phyloP scores from a whole-genome alignment of 2,888 invertebrate genomes.

The Allophyes oxyacanthae region DNA sequence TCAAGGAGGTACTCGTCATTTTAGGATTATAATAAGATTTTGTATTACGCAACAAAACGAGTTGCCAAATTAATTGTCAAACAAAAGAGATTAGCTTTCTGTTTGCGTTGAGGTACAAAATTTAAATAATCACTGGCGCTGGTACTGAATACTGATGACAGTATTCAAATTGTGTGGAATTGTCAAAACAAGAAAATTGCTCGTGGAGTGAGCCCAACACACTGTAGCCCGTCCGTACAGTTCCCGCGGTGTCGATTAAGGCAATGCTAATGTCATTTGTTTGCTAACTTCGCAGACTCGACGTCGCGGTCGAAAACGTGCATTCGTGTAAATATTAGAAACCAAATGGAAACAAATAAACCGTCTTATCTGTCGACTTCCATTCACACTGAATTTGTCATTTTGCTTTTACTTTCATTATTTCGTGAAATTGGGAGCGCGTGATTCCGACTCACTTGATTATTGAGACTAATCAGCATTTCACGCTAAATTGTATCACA shows the following conservation, averaged over 20 bases:
- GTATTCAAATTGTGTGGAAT: constrained; percentile 79
- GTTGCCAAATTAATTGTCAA: constrained; percentile 75
- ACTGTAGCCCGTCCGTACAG: constrained; percentile 64
- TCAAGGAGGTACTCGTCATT: constrained; percentile 58
- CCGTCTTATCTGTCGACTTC: constrained; percentile 67
- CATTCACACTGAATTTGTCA: constrained; percentile 68
- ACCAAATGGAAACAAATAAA: constrained; percentile 68
- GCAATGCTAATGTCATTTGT: constrained; percentile 84
- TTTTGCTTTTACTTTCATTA: constrained; percentile 48
- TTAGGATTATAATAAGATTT: constrained; percentile 59
- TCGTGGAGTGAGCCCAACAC: constrained; percentile 65
- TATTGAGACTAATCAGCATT: constrained; percentile 29
- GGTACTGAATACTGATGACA: constrained; percentile 76
- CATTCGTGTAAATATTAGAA: constrained; percentile 72
- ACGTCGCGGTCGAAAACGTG: constrained; percentile 65
- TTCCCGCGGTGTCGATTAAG: constrained; percentile 83
- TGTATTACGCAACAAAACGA: constrained; percentile 63
- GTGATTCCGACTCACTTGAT: constrained; percentile 13
- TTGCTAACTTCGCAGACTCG: constrained; percentile 79
- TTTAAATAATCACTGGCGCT: constrained; percentile 79
- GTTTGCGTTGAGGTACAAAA: constrained; percentile 76
- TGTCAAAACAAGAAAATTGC: constrained; percentile 81
- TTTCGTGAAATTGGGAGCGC: constrained; percentile 30
- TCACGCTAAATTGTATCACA: constrained; percentile 1
- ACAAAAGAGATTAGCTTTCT: constrained; percentile 76